phyloP scores from a whole-genome alignment of 2,797 vertebrate genomes.

The Sebastes nivosus region DNA sequence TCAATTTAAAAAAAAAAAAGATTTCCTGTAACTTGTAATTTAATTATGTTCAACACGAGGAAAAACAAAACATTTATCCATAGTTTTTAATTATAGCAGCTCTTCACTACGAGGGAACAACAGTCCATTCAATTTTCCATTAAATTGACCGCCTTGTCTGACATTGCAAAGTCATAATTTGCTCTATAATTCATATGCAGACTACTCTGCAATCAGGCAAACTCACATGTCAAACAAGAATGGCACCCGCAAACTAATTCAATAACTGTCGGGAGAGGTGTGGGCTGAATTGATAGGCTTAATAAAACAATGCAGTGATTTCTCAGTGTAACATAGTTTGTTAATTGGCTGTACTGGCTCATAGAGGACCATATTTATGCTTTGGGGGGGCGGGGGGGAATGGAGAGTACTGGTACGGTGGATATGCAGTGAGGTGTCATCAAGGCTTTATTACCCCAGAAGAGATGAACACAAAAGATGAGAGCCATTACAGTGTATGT shows the following conservation, averaged over 20 bases:
- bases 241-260: slow-evolving; percentile 35
- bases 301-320: slow-evolving; percentile 35
- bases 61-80: slow-evolving; percentile 35
- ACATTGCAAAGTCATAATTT: slow-evolving; percentile 51
- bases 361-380: slow-evolving; percentile 33
- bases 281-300: slow-evolving; percentile 31
- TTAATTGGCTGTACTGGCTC: slow-evolving; percentile 38
- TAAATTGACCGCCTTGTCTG: slow-evolving; percentile 47
- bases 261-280: slow-evolving; percentile 45
- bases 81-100: slow-evolving; percentile 43
- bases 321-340: slow-evolving; percentile 21
- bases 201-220: slow-evolving; percentile 50
- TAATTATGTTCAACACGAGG: slow-evolving; percentile 23
- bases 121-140: slow-evolving; percentile 17
- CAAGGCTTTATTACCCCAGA: slow-evolving; percentile 44
- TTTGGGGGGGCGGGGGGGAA: background rate
- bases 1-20: background rate
- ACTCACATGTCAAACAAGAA: slow-evolving; percentile 28
- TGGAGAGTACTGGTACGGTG: too few species aligned
- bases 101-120: slow-evolving; percentile 27
- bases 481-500: slow-evolving; percentile 16
- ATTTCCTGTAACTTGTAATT: slow-evolving; percentile 14
- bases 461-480: slow-evolving; percentile 37
- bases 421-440: slow-evolving; percentile 6
- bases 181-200: slow-evolving; percentile 57